Conservation (phyloP, 1,140 invertebrate genomes). For the Lucilia cuprina region DNA sequence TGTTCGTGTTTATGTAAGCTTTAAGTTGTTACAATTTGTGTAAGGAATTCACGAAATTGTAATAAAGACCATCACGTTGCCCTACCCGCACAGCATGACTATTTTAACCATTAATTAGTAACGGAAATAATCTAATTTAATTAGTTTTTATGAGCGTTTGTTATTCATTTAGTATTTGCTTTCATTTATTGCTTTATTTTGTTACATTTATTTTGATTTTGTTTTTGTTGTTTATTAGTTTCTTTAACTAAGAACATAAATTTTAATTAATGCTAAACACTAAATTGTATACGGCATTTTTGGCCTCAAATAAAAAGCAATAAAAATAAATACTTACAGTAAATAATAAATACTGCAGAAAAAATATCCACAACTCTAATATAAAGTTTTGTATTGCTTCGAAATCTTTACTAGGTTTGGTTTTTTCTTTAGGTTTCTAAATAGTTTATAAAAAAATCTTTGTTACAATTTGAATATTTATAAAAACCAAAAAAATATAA, state of each 20-base stretch:
- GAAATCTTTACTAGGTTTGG: no score
- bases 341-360: background rate
- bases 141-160: background rate
- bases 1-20: background rate
- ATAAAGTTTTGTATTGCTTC: no score
- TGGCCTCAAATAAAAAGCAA: background rate
- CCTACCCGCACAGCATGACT: background rate
- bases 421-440: no score
- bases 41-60: background rate
- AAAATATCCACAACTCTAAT: no score
- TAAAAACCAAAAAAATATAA: no score
- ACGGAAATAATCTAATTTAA: conserved; percentile 15
- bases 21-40: background rate
- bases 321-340: background rate
- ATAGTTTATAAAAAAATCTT: no score
- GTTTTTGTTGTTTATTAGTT: background rate
- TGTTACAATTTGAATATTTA: no score
- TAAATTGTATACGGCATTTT: background rate
- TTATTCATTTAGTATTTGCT: background rate
- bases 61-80: no score
- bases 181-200: conserved; percentile 6
- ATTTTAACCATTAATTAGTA: conserved; percentile 6
- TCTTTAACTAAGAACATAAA: background rate
- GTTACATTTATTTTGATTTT: background rate
- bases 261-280: background rate